Evolutionary conservation across 2,113 vertebrate genomes (phyloP), one percentile per base, ranked within the genome.

Genomic region (Willisornis vidua): DNA sequence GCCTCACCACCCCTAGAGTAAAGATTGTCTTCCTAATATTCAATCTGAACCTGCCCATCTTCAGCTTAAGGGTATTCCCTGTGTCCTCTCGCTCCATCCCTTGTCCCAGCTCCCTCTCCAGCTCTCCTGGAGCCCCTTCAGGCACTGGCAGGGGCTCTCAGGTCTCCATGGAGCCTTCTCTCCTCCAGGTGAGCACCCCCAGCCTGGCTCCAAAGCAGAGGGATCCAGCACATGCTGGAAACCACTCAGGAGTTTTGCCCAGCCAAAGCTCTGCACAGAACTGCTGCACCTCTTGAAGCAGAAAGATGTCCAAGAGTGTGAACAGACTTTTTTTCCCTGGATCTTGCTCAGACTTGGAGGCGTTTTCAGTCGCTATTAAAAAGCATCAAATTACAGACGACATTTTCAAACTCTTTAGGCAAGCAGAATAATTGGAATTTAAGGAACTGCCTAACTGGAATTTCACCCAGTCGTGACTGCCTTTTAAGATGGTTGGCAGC

Each of bases 361-460:
- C 49, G n/a, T 94, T 97, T 81, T 85, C 70, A 76, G 65, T 88
- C 80, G 57, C 93, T 87, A 25, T 72, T 84, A 52, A 66, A 94
- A 91, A 87, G 87, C 85, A 28, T 95, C 65, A 74, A 41, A 57
- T 97, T 93, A 80, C 94, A 48, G 89, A 84, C 86, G 96, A 91
- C 89, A 49, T 81, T 95, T 96, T 90, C 68, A 92, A 97, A 89
- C 77, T 74, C 29, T 96, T 96, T 23, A 67, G 48, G 63, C 75
- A 59, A 86, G 92, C 77, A 87, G 76, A 95, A 91, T 82, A 94
- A 95, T 92, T 95, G 84, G 92, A 93, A 83, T 97, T 97, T 93
- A 94, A 97, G 88, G 94, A 96, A 78, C 85, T 96, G 85, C 70
- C 82, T 90, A 74, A 82, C 87, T 62, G 89, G 95, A 96, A 76